phyloP scores from a whole-genome alignment of 2,113 vertebrate species.

The Periophthalmodon schlosseri region DNA sequence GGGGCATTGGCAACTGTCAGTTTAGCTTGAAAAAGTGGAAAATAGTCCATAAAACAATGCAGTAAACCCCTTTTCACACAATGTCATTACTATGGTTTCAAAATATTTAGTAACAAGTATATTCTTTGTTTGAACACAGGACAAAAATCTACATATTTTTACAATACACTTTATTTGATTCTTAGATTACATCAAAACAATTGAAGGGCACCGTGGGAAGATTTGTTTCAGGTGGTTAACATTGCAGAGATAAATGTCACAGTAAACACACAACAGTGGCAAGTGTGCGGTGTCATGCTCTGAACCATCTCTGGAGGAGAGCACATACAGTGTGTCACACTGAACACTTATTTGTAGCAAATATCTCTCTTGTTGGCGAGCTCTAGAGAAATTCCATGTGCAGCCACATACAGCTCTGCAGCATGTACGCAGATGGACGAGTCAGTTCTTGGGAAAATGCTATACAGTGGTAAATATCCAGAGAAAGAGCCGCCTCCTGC shows the following conservation, averaged over 20 bases:
- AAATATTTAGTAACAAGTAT: not conserved
- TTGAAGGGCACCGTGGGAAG: not conserved
- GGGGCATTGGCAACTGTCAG: constrained; percentile 20
- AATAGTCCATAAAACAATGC: not conserved
- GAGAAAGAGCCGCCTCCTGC: constrained; percentile 51
- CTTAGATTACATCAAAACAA: not conserved
- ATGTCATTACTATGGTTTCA: not conserved
- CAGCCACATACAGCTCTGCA: constrained; percentile 39
- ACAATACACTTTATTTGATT: not conserved
- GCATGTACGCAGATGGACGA: constrained; percentile 30
- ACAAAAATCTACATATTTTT: not conserved
- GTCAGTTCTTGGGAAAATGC: constrained; percentile 60
- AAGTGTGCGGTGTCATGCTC: constrained; percentile 6
- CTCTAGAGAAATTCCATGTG: constrained; percentile 34
- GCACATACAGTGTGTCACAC: constrained; percentile 21
- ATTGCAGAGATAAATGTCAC: constrained; percentile 4
- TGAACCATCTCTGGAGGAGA: constrained; percentile 20
- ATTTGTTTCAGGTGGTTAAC: not conserved
- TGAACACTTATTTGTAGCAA: constrained; percentile 43
- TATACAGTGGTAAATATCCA: constrained; percentile 56
- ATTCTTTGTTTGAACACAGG: not conserved
- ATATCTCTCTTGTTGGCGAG: constrained; percentile 43
- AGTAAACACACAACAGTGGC: constrained; percentile 6
- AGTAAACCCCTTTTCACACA: not conserved
- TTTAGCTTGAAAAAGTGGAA: constrained; percentile 28